Evolutionary conservation across 2,113 vertebrate genomes (phyloP), one percentile per base, ranked within the genome.

Genomic region (Pimephales promelas): DNA sequence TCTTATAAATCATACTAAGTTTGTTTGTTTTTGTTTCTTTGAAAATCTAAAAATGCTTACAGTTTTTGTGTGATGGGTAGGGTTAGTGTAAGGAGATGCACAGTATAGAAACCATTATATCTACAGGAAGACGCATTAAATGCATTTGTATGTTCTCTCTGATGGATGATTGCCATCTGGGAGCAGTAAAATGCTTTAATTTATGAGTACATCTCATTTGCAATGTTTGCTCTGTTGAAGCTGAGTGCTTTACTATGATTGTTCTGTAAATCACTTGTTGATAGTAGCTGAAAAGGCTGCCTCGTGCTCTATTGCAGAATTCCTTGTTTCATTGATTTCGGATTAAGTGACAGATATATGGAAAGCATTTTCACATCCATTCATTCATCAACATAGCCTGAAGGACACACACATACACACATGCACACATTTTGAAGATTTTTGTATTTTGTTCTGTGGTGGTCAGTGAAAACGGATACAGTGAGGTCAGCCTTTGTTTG

Each of bases 101-200:
- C 8, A 9, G 62, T 64, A 64, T 64, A 64, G 18, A 34, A 64
- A 70, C 5, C 34, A 49, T 40, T 9, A 40, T 5, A 4, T 49
- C 47, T 16, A 4, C 47, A 49, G 13, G 16, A 49, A 4, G 4
- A 49, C n/a, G 9, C 6, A 43, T 31, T 76, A 76, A 56, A 76
- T 76, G 31, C 10, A 24, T 56, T 36, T 56, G 18, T 57, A 40
- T 59, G 36, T 61, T 45, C 36, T 26, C n/a, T 16, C 34, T 72
- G 40, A 45, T 45, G 68, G 40, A 16, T 61, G n/a, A 62, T 78
- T 56, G 36, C 56, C 56, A 78, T 61, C 34, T 20, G 56, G n/a
- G 34, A 61, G 36, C n/a, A 24, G 34, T 78, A 62, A 78, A 78
- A 57, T 45, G 56, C n/a, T 59, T 78, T 40, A 10, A 28, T 77